A percentile compares a stretch with the other conserved stretches of the same genome.
Conservation (phyloP, 2,113 vertebrate genomes). For the Peromyscus californicus region DNA sequence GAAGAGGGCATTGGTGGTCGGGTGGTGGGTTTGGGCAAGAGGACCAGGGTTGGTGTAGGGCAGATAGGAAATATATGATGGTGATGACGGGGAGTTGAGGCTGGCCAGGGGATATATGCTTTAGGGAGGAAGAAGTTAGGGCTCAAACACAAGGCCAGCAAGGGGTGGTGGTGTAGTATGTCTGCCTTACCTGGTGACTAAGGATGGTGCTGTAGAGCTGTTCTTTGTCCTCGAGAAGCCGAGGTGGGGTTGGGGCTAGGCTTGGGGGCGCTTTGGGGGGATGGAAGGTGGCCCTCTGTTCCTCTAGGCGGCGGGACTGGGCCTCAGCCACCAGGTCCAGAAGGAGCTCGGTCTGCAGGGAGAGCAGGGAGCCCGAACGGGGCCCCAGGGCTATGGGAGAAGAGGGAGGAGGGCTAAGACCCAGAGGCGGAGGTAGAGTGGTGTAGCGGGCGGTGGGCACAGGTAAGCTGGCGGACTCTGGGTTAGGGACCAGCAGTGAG, state of each 20-base stretch:
- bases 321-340: constrained; percentile 92
- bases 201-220: constrained; percentile 94
- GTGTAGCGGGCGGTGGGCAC: background rate
- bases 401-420: constrained; percentile 25
- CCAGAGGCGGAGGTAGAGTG: background rate
- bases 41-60: background rate
- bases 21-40: background rate
- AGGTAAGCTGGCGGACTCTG: background rate
- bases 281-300: constrained; percentile 90
- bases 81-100: background rate
- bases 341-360: constrained; percentile 93
- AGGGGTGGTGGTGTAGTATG: background rate
- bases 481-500: background rate
- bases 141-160: background rate
- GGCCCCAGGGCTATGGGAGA: constrained; percentile 83
- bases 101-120: background rate
- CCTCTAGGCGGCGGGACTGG: constrained; percentile 92
- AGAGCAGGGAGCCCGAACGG: constrained; percentile 92
- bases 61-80: background rate
- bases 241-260: background rate
- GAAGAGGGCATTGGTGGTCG: background rate
- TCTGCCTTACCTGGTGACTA: constrained; percentile 89
- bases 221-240: constrained; percentile 87
- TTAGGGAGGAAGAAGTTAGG: background rate
- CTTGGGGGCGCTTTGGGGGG: constrained; percentile 16